Evolutionary conservation across 2,113 vertebrate species (phyloP).

Genomic region (Regulus satrapa): DNA sequence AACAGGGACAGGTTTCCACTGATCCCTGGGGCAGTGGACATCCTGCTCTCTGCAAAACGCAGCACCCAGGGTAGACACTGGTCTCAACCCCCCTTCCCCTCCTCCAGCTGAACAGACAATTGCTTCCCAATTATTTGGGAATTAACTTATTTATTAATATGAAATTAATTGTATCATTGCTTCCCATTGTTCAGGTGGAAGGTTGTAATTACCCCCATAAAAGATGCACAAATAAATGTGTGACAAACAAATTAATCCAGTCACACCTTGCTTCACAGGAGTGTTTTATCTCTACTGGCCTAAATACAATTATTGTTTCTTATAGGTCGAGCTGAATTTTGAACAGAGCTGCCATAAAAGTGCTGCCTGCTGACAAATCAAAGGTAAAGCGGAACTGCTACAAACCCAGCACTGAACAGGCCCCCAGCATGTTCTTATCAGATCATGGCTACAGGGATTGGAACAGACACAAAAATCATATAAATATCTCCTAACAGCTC

Average conservation of each 20-base stretch:
- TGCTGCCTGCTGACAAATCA: neutral
- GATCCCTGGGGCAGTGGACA: neutral
- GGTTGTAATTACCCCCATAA: slow-evolving; percentile 75
- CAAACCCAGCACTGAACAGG: neutral
- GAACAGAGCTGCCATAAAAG: neutral
- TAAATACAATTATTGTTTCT: neutral
- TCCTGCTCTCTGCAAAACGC: slow-evolving; percentile 70
- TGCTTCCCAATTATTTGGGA: too few relatives aligned
- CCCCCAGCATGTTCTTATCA: neutral
- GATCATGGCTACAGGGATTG: neutral
- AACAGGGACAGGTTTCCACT: neutral
- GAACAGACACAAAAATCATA: neutral
- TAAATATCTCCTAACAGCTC: rapidly evolving
- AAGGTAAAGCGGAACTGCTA: neutral
- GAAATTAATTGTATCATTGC: too few relatives aligned
- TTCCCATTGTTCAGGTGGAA: slow-evolving; percentile 74
- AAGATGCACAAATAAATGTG: slow-evolving; percentile 6
- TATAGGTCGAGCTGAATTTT: neutral
- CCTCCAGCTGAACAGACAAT: slow-evolving; percentile 71
- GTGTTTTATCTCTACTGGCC: neutral
- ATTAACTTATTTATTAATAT: too few relatives aligned
- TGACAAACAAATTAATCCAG: neutral
- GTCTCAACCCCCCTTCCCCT: slow-evolving; percentile 69
- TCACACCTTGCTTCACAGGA: neutral
- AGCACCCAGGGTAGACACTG: slow-evolving; percentile 56